Conservation (phyloP, 2,888 invertebrate genomes). For the Dynastes grantii region DNA sequence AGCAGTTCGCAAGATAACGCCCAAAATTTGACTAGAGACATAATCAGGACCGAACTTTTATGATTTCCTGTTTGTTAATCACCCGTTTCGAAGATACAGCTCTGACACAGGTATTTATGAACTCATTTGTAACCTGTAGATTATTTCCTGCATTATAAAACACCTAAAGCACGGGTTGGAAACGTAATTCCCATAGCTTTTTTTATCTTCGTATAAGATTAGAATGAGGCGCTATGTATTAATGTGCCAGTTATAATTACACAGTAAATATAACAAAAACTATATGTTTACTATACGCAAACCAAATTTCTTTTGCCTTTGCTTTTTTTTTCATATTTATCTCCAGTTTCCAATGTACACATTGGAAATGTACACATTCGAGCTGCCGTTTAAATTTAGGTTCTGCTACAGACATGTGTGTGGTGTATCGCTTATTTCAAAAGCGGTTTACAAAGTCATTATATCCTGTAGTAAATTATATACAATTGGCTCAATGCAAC, state of each 20-base stretch:
- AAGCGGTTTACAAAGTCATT: conserved; percentile 15
- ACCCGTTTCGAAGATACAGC: neutral
- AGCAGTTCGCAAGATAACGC: conserved; percentile 1
- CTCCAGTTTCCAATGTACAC: no score
- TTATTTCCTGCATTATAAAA: neutral
- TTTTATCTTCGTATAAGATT: no score
- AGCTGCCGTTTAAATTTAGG: no score
- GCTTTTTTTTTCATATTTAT: no score
- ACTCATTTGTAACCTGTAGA: conserved; percentile 1
- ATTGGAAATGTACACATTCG: no score
- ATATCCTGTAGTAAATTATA: conserved; percentile 37
- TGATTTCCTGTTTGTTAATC: neutral
- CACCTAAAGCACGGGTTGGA: neutral
- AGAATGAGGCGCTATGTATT: no score
- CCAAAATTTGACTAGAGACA: neutral
- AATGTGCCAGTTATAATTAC: no score
- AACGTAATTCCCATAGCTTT: no score
- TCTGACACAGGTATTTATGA: neutral
- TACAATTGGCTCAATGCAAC: conserved; percentile 15
- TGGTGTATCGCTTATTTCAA: conserved; percentile 27
- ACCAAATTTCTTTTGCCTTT: no score
- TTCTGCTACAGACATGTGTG: neutral
- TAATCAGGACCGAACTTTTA: conserved; percentile 2
- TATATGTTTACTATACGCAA: no score
- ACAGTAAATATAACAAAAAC: no score